Percentiles rank a stretch among this genome's conserved stretches.
Evolutionary conservation across 2,888 invertebrate species (phyloP).

Genomic region (Notocelia uddmanniana): DNA sequence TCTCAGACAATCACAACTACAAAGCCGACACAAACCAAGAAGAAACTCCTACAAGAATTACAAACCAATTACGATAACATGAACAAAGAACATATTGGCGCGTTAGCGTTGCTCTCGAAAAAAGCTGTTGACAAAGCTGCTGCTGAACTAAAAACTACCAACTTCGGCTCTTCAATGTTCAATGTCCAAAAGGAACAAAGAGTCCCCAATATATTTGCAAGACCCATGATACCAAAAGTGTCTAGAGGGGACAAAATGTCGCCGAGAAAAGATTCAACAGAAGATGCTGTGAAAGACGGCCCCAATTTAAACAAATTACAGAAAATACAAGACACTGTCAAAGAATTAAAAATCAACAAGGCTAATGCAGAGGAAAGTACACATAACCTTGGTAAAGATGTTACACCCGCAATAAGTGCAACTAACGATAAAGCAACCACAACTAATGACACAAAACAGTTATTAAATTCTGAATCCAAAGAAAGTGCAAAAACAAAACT

Average conservation of each 20-base stretch:
- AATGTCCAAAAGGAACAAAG: slow-evolving; percentile 60
- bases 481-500: slow-evolving; percentile 56
- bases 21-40: slow-evolving; percentile 67
- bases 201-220: slow-evolving; percentile 67
- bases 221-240: slow-evolving; percentile 74
- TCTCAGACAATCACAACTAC: slow-evolving; percentile 60
- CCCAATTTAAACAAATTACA: slow-evolving; percentile 20
- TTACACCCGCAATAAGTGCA: slow-evolving; percentile 41
- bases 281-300: slow-evolving; percentile 54
- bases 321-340: slow-evolving; percentile 87
- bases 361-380: slow-evolving; percentile 46
- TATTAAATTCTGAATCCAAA: slow-evolving; percentile 43
- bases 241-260: slow-evolving; percentile 68
- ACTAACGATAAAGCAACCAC: slow-evolving; percentile 20
- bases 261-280: slow-evolving; percentile 69
- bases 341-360: slow-evolving; percentile 64
- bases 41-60: slow-evolving; percentile 63
- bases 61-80: slow-evolving; percentile 62
- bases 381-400: slow-evolving; percentile 47
- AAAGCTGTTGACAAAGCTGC: slow-evolving; percentile 67
- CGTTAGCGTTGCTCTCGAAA: slow-evolving; percentile 69
- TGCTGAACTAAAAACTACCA: slow-evolving; percentile 70
- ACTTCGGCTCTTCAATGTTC: slow-evolving; percentile 53
- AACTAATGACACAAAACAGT: slow-evolving; percentile 47
- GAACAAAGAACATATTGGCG: slow-evolving; percentile 75